Evolutionary conservation across 1,140 invertebrate species (phyloP), one percentile per base, ranked within the genome.

Genomic region (Pachypsylla venusta): DNA sequence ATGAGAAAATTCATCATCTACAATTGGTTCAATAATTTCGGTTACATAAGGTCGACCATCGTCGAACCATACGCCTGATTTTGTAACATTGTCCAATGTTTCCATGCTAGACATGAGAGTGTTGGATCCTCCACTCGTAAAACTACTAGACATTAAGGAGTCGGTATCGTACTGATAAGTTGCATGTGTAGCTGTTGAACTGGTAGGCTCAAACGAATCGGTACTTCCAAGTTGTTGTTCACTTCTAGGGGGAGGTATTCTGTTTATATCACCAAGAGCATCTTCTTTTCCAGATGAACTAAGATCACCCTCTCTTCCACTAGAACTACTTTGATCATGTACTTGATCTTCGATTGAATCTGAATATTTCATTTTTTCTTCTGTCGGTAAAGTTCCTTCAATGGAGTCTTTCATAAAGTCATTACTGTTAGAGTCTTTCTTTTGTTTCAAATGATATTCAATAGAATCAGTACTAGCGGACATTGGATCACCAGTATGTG

Each of bases 81-180:
- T 68, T 28, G 70, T 69, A 14, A 62, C 61, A 10, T 61, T 56
- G 60, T 81, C 81, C 61, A 83, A 67, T 19, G 79, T 81, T 65
- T 85, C 82, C 56, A 81, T 77, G 14, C 81, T 82, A 0, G 81
- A 82, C 1, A 84, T 77, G 80, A 84, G 81, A 13, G 82, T 84
- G 65, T 81, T 82, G 53, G 82, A 84, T 60, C 82, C 82, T 65
- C 79, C 82, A 70, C 84, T 87, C 25, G 84, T 86, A 39, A 87
- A 78, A 70, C 84, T 87, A 16, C 83, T 83, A 2, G 85, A 87
- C 81, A 86, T 86, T 19, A 84, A 77, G 0, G 85, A 87, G 66
- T 88, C 85, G 0, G 82, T 83, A 70, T 87, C 85, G 66, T 83
- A 85, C 64, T 86, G 85, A 66, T 85, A 87, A n/a, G 84, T 87